A percentile compares a stretch with the other conserved stretches of the same genome.
Conservation (phyloP, 2,797 vertebrate genomes). For the Bufotes viridis region DNA sequence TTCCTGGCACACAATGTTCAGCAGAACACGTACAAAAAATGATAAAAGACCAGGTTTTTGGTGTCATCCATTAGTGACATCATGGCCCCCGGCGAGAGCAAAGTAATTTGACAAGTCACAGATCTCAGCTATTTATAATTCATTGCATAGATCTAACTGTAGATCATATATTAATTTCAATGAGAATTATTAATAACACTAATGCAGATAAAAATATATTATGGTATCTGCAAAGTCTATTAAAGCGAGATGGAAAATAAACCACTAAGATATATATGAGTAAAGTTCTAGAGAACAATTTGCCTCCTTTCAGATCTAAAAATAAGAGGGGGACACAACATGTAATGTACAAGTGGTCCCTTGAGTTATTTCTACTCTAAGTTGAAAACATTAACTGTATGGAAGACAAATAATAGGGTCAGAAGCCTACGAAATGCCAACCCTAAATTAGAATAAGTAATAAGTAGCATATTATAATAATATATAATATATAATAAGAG, state of each 20-base stretch:
- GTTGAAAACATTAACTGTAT: too few relatives aligned
- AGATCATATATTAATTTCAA: conserved; percentile 8
- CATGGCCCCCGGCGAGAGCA: background rate
- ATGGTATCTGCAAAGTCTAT: background rate
- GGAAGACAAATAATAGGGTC: too few relatives aligned
- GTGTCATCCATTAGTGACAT: background rate
- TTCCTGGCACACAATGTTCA: background rate
- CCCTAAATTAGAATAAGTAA: too few relatives aligned
- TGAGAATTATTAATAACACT: background rate
- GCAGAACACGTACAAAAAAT: background rate
- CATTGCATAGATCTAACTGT: background rate
- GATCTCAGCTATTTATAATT: conserved; percentile 20
- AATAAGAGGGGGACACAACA: background rate
- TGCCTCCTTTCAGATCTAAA: background rate
- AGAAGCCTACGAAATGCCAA: too few relatives aligned
- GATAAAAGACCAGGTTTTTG: background rate
- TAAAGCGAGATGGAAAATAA: background rate
- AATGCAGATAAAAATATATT: background rate
- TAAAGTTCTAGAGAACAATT: background rate
- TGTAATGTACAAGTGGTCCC: too few relatives aligned
- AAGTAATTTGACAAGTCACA: conserved; percentile 5
- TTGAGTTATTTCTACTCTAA: too few relatives aligned
- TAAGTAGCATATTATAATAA: too few relatives aligned
- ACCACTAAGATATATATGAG: background rate
- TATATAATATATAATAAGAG: too few relatives aligned